phyloP scores from a whole-genome alignment of 2,888 invertebrate species.

The Tupiocoris notatus region DNA sequence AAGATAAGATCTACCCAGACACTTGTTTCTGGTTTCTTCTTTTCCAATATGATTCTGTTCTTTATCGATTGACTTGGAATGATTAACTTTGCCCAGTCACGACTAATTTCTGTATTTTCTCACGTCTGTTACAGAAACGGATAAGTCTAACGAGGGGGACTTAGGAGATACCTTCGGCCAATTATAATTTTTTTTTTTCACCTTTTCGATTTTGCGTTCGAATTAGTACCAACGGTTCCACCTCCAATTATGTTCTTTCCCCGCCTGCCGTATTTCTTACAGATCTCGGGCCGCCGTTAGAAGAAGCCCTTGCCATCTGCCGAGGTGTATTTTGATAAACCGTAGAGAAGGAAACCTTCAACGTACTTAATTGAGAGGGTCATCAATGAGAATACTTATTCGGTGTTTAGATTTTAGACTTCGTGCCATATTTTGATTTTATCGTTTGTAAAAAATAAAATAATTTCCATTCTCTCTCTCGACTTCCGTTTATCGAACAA shows the following conservation, averaged over 20 bases:
- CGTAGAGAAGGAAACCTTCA: conserved; percentile 49
- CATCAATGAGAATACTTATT: conserved; percentile 11
- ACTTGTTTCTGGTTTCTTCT: too few relatives aligned
- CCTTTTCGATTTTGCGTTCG: neutral
- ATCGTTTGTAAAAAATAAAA: neutral
- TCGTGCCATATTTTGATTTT: conserved; percentile 47
- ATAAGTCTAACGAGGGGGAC: conserved; percentile 40
- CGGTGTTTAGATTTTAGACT: conserved; percentile 43
- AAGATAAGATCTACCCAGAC: too few relatives aligned
- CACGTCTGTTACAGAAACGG: conserved; percentile 36
- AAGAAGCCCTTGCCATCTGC: conserved; percentile 24
- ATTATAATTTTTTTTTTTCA: conserved; percentile 46
- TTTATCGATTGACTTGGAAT: too few relatives aligned
- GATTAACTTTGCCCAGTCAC: too few relatives aligned
- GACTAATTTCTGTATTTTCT: too few relatives aligned
- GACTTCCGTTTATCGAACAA: neutral
- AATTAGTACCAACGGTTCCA: too few relatives aligned
- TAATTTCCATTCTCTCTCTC: neutral
- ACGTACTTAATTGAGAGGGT: conserved; percentile 35
- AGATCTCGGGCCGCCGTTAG: neutral
- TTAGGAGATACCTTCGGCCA: conserved; percentile 44
- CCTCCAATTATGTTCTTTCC: too few relatives aligned
- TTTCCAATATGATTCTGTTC: too few relatives aligned
- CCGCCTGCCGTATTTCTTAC: neutral
- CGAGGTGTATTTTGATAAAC: conserved; percentile 48